phyloP scores from a whole-genome alignment of 2,888 invertebrate genomes.

The Eurytoma adleriae region DNA sequence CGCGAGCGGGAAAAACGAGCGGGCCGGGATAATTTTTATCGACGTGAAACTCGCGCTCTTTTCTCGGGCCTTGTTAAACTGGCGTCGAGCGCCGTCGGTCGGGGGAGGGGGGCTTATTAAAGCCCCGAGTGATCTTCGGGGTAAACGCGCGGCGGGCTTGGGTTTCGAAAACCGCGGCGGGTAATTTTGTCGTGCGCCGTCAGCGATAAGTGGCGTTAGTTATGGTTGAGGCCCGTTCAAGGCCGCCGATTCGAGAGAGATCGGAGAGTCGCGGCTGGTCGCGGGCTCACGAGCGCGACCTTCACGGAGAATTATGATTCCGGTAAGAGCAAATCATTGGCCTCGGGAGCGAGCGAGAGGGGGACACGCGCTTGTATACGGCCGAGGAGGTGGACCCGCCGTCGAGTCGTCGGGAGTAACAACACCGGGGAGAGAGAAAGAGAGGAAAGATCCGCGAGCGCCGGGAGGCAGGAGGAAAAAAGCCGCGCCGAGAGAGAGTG shows the following conservation, averaged over 20 bases:
- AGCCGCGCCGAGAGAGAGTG: neutral
- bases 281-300: slow-evolving; percentile 58
- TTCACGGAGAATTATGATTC: slow-evolving; percentile 70
- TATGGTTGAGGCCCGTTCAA: slow-evolving; percentile 58
- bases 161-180: slow-evolving; percentile 28
- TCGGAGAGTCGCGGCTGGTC: slow-evolving; percentile 39
- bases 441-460: neutral
- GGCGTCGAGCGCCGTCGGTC: neutral
- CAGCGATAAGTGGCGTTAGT: slow-evolving; percentile 59
- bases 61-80: slow-evolving; percentile 32
- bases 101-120: neutral
- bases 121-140: neutral
- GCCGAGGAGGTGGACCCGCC: neutral
- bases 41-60: slow-evolving; percentile 27
- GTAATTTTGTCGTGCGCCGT: slow-evolving; percentile 55
- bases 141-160: neutral
- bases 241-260: slow-evolving; percentile 59
- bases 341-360: slow-evolving; percentile 61
- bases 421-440: neutral
- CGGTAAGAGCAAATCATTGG: slow-evolving; percentile 70
- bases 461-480: neutral
- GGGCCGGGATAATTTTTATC: slow-evolving; percentile 43
- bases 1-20: slow-evolving; percentile 16
- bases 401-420: neutral
- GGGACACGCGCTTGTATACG: slow-evolving; percentile 39